Conservation (phyloP, 1,140 invertebrate genomes). For the Neotoxoptera formosana region DNA sequence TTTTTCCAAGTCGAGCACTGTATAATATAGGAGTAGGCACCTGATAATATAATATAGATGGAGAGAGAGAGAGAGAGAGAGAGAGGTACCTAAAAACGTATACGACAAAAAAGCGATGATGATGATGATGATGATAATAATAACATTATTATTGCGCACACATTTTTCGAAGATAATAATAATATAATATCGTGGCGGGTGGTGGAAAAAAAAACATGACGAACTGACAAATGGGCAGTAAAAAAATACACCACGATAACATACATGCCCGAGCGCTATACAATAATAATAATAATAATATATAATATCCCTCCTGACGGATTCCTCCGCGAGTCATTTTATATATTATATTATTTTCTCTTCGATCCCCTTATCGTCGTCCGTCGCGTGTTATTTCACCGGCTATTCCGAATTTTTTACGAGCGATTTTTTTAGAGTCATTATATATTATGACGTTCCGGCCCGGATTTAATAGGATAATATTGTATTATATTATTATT, state of each 20-base stretch:
- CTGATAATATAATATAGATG: too few relatives aligned
- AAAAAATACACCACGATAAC: not conserved
- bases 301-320: slow-evolving; percentile 19
- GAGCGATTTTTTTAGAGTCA: slow-evolving; percentile 53
- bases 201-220: not conserved
- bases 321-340: slow-evolving; percentile 22
- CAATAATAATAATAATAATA: not conserved
- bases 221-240: slow-evolving; percentile 7
- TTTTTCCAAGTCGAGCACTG: too few relatives aligned
- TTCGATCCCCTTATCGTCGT: slow-evolving; percentile 26
- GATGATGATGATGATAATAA: not conserved
- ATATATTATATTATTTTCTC: not conserved
- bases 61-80: not conserved
- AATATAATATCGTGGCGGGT: not conserved
- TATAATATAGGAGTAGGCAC: too few relatives aligned
- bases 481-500: not conserved
- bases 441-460: not conserved
- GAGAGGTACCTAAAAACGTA: not conserved
- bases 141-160: not conserved
- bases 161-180: not conserved
- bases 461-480: slow-evolving; percentile 32
- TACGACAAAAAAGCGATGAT: not conserved
- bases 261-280: not conserved
- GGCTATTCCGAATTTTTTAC: slow-evolving; percentile 45
- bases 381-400: slow-evolving; percentile 26